These are phyloP conservation scores for Drosophila pectinifera DNA, from an alignment of 1,140 invertebrate species.

Conservation along the genomic window DNA sequence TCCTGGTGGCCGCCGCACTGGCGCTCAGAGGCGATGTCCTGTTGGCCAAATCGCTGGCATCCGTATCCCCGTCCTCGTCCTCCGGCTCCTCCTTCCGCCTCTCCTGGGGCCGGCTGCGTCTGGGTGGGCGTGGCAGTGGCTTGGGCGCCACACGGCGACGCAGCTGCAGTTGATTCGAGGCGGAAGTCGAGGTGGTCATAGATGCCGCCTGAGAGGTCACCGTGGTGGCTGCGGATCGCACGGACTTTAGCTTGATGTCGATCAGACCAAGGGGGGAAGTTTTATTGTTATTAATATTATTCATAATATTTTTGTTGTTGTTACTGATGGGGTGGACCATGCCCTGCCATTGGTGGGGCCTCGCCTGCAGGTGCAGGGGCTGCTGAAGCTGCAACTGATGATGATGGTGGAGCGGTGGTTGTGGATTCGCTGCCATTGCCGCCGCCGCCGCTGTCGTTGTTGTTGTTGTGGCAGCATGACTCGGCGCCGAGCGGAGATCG, in stretches of 20 bases:
- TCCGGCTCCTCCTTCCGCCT: constrained; percentile 1
- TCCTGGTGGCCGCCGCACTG: constrained; percentile 67
- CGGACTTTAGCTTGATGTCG: constrained; percentile 55
- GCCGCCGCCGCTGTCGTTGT: constrained; percentile 53
- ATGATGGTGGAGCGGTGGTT: constrained; percentile 17
- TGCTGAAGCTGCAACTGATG: constrained; percentile 38
- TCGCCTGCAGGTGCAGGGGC: constrained; percentile 35
- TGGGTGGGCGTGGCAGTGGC: constrained; percentile 49
- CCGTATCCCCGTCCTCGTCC: constrained; percentile 53
- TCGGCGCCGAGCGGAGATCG: constrained; percentile 86
- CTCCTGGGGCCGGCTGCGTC: constrained; percentile 43
- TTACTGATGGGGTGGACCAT: constrained; percentile 20
- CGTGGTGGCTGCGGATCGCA: constrained; percentile 35
- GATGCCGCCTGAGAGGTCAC: neutral
- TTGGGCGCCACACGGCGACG: constrained; percentile 55
- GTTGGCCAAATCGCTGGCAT: constrained; percentile 74
- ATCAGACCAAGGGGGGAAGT: constrained; percentile 51
- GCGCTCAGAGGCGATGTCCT: constrained; percentile 68
- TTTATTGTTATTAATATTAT: constrained; percentile 19
- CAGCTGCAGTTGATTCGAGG: constrained; percentile 34
- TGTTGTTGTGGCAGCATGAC: constrained; percentile 47
- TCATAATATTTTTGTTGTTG: constrained; percentile 22
- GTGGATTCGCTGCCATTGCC: constrained; percentile 16
- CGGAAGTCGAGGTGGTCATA: constrained; percentile 10
- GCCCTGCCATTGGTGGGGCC: constrained; percentile 49